phyloP scores from a whole-genome alignment of 1,140 invertebrate genomes.

The Ladona fulva region DNA sequence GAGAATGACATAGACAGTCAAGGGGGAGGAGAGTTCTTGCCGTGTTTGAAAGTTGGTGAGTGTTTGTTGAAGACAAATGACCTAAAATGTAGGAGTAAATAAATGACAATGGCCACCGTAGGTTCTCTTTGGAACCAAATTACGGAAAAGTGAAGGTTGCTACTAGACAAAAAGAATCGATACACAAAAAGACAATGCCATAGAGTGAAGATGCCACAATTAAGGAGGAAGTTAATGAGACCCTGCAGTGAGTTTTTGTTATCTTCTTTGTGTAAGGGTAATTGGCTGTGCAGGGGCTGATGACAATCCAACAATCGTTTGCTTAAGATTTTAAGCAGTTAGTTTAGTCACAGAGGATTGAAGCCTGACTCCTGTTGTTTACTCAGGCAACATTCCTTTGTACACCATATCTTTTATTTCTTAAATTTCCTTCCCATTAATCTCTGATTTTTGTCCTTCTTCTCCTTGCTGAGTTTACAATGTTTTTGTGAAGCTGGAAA shows the following conservation, averaged over 20 bases:
- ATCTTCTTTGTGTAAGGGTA: background rate
- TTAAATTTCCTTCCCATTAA: too few species aligned
- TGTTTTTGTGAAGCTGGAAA: too few species aligned
- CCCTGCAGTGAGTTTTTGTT: background rate
- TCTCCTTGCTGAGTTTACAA: too few species aligned
- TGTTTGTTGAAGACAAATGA: background rate
- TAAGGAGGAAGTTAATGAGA: background rate
- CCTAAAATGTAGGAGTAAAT: background rate
- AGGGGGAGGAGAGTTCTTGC: background rate
- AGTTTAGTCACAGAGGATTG: background rate
- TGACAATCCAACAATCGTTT: background rate
- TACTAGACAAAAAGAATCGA: background rate
- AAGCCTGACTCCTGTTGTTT: background rate
- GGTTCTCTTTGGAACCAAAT: background rate
- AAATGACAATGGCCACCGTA: background rate
- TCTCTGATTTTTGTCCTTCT: too few species aligned
- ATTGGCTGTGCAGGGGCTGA: background rate
- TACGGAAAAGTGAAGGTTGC: background rate
- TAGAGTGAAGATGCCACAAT: background rate
- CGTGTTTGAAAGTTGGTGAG: background rate
- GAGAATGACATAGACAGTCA: background rate
- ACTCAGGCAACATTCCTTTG: constrained; percentile 8
- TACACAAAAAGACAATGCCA: background rate
- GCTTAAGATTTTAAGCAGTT: background rate
- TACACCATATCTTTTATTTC: background rate